Evolutionary conservation across 2,888 invertebrate species (phyloP).

Genomic region (Polylopha cassiicola): DNA sequence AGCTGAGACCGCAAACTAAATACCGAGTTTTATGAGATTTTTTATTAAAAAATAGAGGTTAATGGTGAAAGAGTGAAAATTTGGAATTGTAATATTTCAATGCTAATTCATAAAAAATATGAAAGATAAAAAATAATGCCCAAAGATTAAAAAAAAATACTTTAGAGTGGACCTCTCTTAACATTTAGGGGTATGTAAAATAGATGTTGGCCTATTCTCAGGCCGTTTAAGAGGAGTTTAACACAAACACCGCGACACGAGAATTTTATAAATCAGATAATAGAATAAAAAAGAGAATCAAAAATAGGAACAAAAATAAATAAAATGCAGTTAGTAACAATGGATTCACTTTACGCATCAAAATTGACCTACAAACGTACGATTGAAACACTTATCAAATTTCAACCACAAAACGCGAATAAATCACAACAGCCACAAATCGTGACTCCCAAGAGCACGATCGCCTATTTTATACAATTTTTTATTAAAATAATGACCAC

Average conservation of each 20-base stretch:
- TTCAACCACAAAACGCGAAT: constrained; percentile 46
- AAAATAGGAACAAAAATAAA: too few relatives aligned
- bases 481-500: constrained; percentile 48
- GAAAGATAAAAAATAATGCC: too few relatives aligned
- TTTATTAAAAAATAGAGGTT: too few relatives aligned
- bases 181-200: too few relatives aligned
- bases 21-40: too few relatives aligned
- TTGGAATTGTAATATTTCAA: not conserved
- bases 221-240: too few relatives aligned
- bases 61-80: too few relatives aligned
- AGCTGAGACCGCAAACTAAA: too few relatives aligned
- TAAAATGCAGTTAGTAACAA: constrained; percentile 8
- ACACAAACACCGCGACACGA: not conserved
- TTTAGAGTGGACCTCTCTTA: too few relatives aligned
- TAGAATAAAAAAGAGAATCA: not conserved
- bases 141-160: too few relatives aligned
- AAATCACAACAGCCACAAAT: too few relatives aligned
- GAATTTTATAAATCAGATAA: not conserved
- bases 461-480: constrained; percentile 38
- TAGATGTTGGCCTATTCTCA: too few relatives aligned
- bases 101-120: not conserved
- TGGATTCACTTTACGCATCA: constrained; percentile 10
- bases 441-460: constrained; percentile 50
- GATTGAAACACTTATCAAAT: constrained; percentile 53
- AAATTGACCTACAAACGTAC: constrained; percentile 54